These are phyloP conservation scores for Mythimna lalbum DNA, from an alignment of 2,888 invertebrate species.

Conservation along the genomic window DNA sequence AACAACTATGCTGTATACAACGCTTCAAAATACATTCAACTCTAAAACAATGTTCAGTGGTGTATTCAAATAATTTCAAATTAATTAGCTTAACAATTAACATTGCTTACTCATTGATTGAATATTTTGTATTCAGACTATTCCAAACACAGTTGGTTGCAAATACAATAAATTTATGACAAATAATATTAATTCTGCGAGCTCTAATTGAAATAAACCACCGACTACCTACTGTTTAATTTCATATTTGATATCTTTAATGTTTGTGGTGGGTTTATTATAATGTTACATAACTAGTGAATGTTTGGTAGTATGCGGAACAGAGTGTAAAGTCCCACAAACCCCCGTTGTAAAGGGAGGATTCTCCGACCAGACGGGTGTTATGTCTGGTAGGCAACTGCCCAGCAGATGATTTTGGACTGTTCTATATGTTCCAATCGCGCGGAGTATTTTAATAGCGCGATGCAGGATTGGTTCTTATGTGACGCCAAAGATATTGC, in stretches of 20 bases:
- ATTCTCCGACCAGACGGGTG: no score
- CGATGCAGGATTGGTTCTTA: no score
- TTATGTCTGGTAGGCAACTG: no score
- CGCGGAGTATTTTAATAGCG: no score
- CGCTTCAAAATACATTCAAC: no score
- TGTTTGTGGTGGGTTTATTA: conserved; percentile 3
- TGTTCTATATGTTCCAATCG: no score
- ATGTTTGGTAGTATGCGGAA: no score
- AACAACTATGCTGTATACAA: neutral
- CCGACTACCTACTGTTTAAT: neutral
- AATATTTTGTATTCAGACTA: conserved; percentile 2
- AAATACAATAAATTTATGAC: neutral
- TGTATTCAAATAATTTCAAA: conserved; percentile 6
- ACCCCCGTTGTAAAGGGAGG: no score
- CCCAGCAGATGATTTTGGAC: no score
- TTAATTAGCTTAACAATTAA: neutral
- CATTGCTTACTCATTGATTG: conserved; percentile 3
- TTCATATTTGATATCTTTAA: conserved; percentile 3
- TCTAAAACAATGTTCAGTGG: neutral
- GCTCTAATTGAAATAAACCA: conserved; percentile 39
- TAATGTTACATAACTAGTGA: neutral
- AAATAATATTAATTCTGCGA: conserved; percentile 1
- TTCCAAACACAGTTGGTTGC: conserved; percentile 5
- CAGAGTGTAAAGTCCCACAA: no score
- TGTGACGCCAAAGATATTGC: no score